Conservation (phyloP, 1,140 invertebrate genomes). For the Meteorus sp. region DNA sequence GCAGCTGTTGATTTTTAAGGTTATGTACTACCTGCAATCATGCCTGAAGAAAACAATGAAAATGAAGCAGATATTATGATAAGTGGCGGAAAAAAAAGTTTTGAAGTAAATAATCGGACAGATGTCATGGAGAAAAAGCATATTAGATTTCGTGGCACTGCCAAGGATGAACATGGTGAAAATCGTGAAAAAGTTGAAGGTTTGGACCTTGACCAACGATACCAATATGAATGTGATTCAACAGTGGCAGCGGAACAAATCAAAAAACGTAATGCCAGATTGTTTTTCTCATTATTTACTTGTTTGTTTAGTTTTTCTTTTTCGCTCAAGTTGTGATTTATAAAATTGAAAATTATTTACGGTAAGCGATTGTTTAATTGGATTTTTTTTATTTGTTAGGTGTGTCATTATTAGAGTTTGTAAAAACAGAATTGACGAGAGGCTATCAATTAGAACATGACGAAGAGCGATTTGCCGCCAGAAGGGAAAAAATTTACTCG, state of each 20-base stretch:
- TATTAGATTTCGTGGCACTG: conserved; percentile 30
- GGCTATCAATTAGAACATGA: conserved; percentile 92
- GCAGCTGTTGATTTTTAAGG: conserved; percentile 42
- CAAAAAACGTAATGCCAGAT: conserved; percentile 27
- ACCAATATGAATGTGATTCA: conserved; percentile 13
- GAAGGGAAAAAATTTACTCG: conserved; percentile 94
- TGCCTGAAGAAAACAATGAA: conserved; percentile 35
- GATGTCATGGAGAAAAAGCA: conserved; percentile 31
- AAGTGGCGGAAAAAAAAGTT: background rate
- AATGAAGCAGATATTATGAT: conserved; percentile 6
- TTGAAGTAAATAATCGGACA: conserved; percentile 3
- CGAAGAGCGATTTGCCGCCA: conserved; percentile 89
- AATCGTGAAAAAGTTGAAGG: conserved; percentile 18
- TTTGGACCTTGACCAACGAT: conserved; percentile 24
- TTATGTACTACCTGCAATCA: conserved; percentile 38
- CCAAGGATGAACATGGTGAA: conserved; percentile 19
- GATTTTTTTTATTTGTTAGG: conserved; percentile 31
- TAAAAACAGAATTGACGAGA: conserved; percentile 85
- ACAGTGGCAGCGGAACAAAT: conserved; percentile 13
- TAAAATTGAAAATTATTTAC: background rate
- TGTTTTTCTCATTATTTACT: background rate
- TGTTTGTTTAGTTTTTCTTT: background rate
- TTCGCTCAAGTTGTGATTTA: background rate
- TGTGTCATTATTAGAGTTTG: conserved; percentile 70
- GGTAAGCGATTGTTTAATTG: background rate